Evolutionary conservation across 2,113 vertebrate species (phyloP), one percentile per base, ranked within the genome.

Genomic region (Psettodes erumei): DNA sequence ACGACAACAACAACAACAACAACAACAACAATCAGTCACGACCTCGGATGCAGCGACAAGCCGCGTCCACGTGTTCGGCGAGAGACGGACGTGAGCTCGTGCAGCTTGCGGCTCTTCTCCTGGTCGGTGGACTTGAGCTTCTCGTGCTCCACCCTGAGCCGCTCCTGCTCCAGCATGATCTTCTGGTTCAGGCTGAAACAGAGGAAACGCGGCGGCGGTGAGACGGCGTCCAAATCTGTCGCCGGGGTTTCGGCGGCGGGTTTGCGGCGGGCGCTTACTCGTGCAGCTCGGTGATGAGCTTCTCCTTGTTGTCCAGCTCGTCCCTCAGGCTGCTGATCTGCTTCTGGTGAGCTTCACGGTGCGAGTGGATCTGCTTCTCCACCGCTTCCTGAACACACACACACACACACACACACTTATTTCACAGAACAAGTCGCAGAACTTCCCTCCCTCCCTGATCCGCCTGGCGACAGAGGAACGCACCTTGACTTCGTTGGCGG

Each of bases 141-240:
- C 92, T 99, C 98, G 42, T 99, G 97, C 72, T 99, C 98, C 13
- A 97, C 96, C 89, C 93, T 90, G 40, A 99, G 95, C 37, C 97
- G 94, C 75, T 99, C 97, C 90, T 99, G 97, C 65, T 99, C 98
- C 89, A 99, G 92, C 93, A 98, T 96, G 94, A 98, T 98, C 93
- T 98, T 97, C 94, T 99, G 98, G 93, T 98, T 99, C 93, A 95
- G 94, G 88, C 98, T 99, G 86, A 68, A 72, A 88, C 5, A 65
- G 71, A 12, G 3, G 18, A 47, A 61, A 58, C n/a, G n/a, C n/a
- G n/a, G n/a, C n/a, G n/a, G n/a, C n/a, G n/a, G n/a, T n/a, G n/a
- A n/a, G n/a, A n/a, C n/a, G n/a, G n/a, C n/a, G n/a, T n/a, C n/a
- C n/a, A n/a, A n/a, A n/a, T n/a, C n/a, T n/a, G n/a, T n/a, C n/a